Base-by-base conservation (phyloP, 2,888 invertebrate species). In the Drosophila kambysellisi region DNA sequence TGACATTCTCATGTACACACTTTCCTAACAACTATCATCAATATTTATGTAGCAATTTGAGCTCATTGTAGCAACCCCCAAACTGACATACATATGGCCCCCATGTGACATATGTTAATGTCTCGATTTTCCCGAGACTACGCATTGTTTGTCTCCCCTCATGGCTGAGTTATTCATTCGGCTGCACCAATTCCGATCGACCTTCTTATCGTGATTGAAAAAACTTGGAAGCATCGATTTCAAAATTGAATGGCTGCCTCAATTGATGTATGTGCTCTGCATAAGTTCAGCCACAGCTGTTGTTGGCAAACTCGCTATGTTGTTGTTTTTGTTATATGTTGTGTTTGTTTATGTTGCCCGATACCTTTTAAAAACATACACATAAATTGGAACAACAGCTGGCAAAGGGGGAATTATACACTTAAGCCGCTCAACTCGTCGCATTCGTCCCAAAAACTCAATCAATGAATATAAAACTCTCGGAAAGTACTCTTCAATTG, bases 1-100 rank as follows among this genome's bases (percentile, higher is more conserved):
- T 39, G 33, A 43, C 7, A 20, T 52, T 3, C 20, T 32, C n/a
- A 35, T 43, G 17, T 46, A 33, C 5, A 59, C 41, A 54, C 25
- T 32, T 15, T n/a, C 20, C 39, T 32, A 37, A 17, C 41, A 57
- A 58, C 41, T 53, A 62, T 70, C 72, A 87, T 82, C 79, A 82
- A 87, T 84, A 79, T 82, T 84, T 84, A 82, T 76, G 82, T 53
- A 65, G 75, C 84, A 82, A 82, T 82, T 84, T 64, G 67, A 68
- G 82, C 63, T 73, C 75, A 75, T 72, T 75, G 65, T 51, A 37
- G 60, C 79, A 48, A 29, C 70, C 68, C 65, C 68, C 65, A 70
- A 37, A 33, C 37, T 17, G n/a, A 32, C 33, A 61, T 25, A 17
- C 35, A 57, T 43, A 20, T 37, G 57, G 56, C 29, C 50, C 60